A percentile compares a stretch with the other conserved stretches of the same genome.
These are phyloP conservation scores for Anthoscopus minutus DNA, from an alignment of 2,113 vertebrate species.

Conservation along the genomic window DNA sequence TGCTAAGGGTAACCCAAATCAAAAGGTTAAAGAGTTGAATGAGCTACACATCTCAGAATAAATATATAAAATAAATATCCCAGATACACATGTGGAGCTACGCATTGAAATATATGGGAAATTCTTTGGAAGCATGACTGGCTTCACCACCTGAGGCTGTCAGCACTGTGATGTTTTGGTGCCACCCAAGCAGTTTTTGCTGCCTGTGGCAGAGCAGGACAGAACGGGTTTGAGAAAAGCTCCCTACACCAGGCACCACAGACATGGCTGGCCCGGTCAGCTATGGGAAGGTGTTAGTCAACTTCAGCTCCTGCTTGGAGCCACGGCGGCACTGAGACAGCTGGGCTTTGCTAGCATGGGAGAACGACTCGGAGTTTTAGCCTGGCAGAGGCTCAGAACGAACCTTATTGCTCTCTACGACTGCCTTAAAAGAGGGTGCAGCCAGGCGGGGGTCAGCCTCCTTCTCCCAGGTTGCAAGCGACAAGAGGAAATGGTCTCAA, in stretches of 20 bases:
- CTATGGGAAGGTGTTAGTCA: rapidly evolving
- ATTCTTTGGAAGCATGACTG: background rate
- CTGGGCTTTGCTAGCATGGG: rapidly evolving
- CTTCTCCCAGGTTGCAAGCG: background rate
- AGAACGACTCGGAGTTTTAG: background rate
- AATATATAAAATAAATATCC: rapidly evolving
- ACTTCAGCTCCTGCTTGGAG: background rate
- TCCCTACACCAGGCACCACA: rapidly evolving
- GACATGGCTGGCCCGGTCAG: rapidly evolving
- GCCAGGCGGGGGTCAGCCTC: no score
- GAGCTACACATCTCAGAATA: background rate
- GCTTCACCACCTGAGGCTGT: rapidly evolving
- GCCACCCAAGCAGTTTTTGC: background rate
- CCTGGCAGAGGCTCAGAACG: background rate
- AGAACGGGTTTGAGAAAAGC: rapidly evolving
- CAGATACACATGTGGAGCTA: background rate
- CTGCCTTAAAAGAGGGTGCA: background rate
- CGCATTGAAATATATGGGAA: background rate
- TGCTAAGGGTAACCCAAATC: background rate
- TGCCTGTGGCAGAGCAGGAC: rapidly evolving
- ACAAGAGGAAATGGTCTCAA: no score
- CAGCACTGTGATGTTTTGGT: background rate
- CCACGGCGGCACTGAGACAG: rapidly evolving
- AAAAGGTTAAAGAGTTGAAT: background rate
- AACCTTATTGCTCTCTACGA: background rate